A percentile compares a stretch with the other conserved stretches of the same genome.
phyloP scores from a whole-genome alignment of 2,113 vertebrate species.

The Sinocyclocheilus grahami region DNA sequence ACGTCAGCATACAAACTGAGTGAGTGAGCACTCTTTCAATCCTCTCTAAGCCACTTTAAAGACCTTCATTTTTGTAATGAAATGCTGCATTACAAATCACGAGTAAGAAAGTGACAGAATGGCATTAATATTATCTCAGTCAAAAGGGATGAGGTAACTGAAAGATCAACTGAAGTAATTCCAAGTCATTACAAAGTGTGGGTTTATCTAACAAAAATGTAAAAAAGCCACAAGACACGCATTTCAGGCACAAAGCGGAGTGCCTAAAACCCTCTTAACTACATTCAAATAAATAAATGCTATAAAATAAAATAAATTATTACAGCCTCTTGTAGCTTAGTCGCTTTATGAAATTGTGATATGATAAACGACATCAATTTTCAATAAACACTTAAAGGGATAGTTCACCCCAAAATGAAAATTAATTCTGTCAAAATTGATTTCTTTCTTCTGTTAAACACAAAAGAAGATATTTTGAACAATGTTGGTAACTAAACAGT shows the following conservation, averaged over 20 bases:
- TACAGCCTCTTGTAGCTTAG: not conserved
- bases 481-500: too few species aligned
- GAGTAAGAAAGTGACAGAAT: conserved; percentile 4
- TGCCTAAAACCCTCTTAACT: not conserved
- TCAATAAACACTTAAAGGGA: too few species aligned
- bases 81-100: conserved; percentile 9
- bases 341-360: not conserved
- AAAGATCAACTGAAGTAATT: conserved; percentile 17
- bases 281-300: not conserved
- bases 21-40: conserved; percentile 19
- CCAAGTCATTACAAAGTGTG: not conserved
- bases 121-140: not conserved
- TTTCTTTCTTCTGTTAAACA: too few species aligned
- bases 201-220: not conserved
- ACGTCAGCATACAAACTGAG: conserved; percentile 36
- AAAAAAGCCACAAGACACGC: not conserved
- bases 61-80: not conserved
- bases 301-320: not conserved
- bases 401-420: too few species aligned
- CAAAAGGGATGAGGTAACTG: not conserved
- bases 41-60: not conserved
- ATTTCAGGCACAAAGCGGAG: not conserved
- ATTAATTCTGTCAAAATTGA: too few species aligned
- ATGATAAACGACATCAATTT: too few species aligned
- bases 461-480: too few species aligned